phyloP scores from a whole-genome alignment of 1,140 invertebrate species.

The Heterodera schachtii region DNA sequence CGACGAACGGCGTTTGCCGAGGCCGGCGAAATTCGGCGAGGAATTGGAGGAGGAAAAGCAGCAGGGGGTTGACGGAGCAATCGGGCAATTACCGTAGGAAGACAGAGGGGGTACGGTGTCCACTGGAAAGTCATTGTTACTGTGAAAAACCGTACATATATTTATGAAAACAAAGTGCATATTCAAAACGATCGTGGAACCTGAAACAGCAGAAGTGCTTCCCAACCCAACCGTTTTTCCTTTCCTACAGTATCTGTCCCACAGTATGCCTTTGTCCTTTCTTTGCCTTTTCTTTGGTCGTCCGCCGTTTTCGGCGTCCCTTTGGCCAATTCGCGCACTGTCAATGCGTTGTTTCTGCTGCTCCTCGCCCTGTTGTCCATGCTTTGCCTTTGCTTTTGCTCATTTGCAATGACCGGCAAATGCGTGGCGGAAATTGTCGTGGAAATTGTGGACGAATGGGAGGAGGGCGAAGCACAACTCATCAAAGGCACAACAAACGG shows the following conservation, averaged over 20 bases:
- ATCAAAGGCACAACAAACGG: background rate
- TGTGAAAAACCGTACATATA: background rate
- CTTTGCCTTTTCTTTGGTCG: background rate
- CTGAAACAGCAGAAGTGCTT: too few relatives aligned
- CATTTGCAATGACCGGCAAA: background rate
- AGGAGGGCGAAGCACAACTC: background rate
- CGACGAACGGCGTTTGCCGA: conserved; percentile 22
- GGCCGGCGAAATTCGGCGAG: background rate
- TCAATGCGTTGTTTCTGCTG: background rate
- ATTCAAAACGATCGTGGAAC: too few relatives aligned
- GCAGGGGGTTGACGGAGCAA: background rate
- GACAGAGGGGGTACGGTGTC: background rate
- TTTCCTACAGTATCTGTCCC: background rate
- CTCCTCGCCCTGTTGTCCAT: background rate
- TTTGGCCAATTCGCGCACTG: background rate
- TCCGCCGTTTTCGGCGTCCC: background rate
- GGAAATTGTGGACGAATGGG: background rate
- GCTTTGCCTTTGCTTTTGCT: background rate
- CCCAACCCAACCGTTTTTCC: background rate
- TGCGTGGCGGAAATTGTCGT: background rate
- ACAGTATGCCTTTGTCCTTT: too few relatives aligned
- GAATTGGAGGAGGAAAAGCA: background rate
- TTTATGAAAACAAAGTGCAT: background rate
- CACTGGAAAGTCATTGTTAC: background rate
- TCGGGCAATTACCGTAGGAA: background rate